Evolutionary conservation across 2,888 invertebrate species (phyloP).

Genomic region (Cylloceria caligata): DNA sequence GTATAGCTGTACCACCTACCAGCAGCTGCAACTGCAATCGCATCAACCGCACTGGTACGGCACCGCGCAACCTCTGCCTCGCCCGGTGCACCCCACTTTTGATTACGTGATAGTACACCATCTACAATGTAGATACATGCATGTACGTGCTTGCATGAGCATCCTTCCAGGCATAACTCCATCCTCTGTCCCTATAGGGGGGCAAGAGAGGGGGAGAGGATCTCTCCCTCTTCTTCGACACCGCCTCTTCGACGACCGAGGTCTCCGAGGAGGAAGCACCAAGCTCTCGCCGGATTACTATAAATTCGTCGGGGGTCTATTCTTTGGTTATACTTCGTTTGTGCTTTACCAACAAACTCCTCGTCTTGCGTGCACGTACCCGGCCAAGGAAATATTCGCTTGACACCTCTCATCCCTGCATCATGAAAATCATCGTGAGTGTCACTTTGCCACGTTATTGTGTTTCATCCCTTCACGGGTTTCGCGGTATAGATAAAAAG

Average conservation of each 20-base stretch:
- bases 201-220: no score
- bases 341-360: conserved; percentile 48
- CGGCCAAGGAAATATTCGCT: conserved; percentile 5
- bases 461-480: neutral
- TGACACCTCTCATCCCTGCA: conserved; percentile 40
- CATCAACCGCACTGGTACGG: conserved; percentile 19
- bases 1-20: conserved; percentile 8
- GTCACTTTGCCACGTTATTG: conserved; percentile 40
- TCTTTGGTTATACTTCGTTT: conserved; percentile 62
- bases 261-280: conserved; percentile 67
- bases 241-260: conserved; percentile 50
- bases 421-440: conserved; percentile 80
- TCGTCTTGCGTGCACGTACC: conserved; percentile 4
- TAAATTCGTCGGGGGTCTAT: conserved; percentile 72
- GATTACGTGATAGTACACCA: conserved; percentile 58
- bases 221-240: conserved; percentile 53
- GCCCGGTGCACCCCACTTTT: conserved; percentile 68
- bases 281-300: conserved; percentile 66
- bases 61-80: conserved; percentile 51
- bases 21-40: conserved; percentile 6
- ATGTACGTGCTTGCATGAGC: conserved; percentile 31
- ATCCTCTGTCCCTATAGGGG: conserved; percentile 53
- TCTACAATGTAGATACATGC: conserved; percentile 1
- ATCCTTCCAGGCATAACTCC: conserved; percentile 59
- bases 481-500: neutral